phyloP scores from a whole-genome alignment of 2,888 invertebrate genomes.

The Dexiosoma caninum region DNA sequence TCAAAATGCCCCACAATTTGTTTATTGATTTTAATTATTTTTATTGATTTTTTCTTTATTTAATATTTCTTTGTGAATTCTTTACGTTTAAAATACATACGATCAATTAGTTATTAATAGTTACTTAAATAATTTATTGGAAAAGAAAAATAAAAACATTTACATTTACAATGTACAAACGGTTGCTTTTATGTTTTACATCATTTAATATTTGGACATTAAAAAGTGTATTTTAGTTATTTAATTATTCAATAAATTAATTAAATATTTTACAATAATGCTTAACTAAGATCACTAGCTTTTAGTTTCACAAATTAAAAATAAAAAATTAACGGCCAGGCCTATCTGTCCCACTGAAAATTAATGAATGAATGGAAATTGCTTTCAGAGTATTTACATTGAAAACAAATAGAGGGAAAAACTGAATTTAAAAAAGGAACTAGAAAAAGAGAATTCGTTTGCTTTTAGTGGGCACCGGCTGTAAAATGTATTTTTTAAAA shows the following conservation, averaged over 20 bases:
- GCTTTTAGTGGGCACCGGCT: no score
- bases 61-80: constrained; percentile 26
- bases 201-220: constrained; percentile 55
- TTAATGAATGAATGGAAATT: no score
- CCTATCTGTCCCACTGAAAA: no score
- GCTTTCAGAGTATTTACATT: no score
- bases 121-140: constrained; percentile 49
- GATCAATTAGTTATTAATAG: constrained; percentile 33
- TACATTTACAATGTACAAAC: constrained; percentile 53
- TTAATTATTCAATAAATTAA: constrained; percentile 52
- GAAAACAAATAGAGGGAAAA: no score
- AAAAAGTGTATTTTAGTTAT: constrained; percentile 46
- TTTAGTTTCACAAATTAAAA: constrained; percentile 51
- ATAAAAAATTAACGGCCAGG: constrained; percentile 1
- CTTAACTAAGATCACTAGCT: constrained; percentile 67
- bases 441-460: no score
- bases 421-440: no score
- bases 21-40: constrained; percentile 13
- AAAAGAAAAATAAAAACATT: constrained; percentile 45
- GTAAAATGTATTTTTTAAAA: no score
- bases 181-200: constrained; percentile 34
- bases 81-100: constrained; percentile 48
- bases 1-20: not conserved
- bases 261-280: constrained; percentile 58
- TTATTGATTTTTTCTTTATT: constrained; percentile 47